Percentiles rank a stretch among this genome's conserved stretches.
These are phyloP conservation scores for Drosophila repleta DNA, from an alignment of 1,140 invertebrate species.

Conservation along the genomic window DNA sequence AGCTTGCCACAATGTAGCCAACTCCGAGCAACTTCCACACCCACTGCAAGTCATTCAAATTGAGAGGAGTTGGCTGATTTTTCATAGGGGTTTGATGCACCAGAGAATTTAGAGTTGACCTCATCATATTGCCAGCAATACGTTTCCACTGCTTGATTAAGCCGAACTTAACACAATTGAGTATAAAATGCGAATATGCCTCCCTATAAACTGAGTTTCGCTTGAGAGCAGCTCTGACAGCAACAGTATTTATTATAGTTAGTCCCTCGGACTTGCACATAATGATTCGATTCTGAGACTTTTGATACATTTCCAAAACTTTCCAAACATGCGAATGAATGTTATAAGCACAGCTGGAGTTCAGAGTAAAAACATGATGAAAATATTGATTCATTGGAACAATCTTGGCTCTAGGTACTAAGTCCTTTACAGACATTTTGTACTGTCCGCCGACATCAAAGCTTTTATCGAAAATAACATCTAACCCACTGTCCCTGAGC, in stretches of 20 bases:
- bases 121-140: background rate
- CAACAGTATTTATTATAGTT: background rate
- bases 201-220: conserved; percentile 26
- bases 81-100: too few species aligned
- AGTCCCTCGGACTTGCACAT: background rate
- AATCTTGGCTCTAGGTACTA: background rate
- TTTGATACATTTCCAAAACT: background rate
- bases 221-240: background rate
- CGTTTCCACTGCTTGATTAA: background rate
- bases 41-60: background rate
- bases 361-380: background rate
- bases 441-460: background rate
- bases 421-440: background rate
- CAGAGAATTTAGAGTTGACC: background rate
- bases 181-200: conserved; percentile 1
- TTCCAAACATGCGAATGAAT: background rate
- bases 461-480: background rate
- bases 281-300: background rate
- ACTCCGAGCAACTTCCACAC: background rate
- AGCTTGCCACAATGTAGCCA: background rate
- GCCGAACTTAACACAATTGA: background rate
- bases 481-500: conserved; percentile 33
- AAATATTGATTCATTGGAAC: accelerated
- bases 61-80: background rate
- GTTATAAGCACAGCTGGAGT: conserved; percentile 7